Conservation (phyloP, 1,140 invertebrate genomes). For the Neotoxoptera formosana region DNA sequence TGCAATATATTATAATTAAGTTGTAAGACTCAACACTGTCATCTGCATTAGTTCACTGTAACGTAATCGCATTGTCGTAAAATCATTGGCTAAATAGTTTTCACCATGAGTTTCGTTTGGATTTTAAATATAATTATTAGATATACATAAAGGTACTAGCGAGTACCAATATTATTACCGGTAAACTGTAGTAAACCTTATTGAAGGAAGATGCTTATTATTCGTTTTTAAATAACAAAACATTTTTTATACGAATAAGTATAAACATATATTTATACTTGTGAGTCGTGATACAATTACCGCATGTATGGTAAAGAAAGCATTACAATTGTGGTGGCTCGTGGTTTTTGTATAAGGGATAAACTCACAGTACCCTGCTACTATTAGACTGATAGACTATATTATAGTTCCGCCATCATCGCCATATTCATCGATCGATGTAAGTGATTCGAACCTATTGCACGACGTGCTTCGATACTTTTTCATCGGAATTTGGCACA, state of each 20-base stretch:
- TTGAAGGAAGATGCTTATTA: no score
- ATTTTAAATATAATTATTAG: background rate
- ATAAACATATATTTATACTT: background rate
- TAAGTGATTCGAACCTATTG: background rate
- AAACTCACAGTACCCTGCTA: background rate
- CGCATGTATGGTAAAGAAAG: background rate
- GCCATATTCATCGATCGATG: background rate
- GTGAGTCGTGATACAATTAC: background rate
- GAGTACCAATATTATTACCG: no score
- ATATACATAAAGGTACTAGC: background rate
- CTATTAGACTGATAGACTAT: background rate
- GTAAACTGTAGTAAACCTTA: no score
- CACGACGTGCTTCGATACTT: background rate
- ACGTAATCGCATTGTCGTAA: background rate
- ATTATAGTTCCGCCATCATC: no score
- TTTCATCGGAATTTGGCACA: background rate
- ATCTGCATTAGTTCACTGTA: background rate
- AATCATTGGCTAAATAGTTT: background rate
- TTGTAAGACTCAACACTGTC: background rate
- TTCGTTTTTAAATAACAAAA: no score
- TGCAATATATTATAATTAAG: background rate
- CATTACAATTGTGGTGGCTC: background rate
- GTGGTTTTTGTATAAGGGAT: background rate
- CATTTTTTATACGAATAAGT: background rate
- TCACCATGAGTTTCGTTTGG: background rate